A percentile compares a stretch with the other conserved stretches of the same genome.
phyloP scores from a whole-genome alignment of 1,140 invertebrate genomes.

The Sitobion miscanthi region DNA sequence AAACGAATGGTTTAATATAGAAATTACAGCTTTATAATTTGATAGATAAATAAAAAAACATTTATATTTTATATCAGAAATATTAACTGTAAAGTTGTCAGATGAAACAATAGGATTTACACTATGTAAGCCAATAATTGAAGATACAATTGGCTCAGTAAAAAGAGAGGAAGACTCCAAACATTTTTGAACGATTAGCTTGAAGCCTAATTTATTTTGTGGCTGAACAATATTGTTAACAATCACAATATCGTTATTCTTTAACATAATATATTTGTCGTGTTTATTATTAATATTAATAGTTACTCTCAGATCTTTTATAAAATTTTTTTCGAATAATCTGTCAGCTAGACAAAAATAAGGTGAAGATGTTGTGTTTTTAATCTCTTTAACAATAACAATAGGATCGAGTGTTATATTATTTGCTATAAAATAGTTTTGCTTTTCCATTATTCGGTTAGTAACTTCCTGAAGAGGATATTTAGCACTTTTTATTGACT shows the following conservation, averaged over 20 bases:
- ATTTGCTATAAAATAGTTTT: background rate
- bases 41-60: background rate
- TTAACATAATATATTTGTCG: conserved; percentile 6
- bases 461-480: conserved; percentile 5
- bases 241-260: background rate
- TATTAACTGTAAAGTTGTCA: background rate
- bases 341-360: background rate
- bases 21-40: background rate
- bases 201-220: background rate
- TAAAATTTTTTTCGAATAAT: background rate
- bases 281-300: background rate
- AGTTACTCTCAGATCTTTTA: background rate
- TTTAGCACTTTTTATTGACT: background rate
- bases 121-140: background rate
- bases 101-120: background rate
- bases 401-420: background rate
- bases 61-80: background rate
- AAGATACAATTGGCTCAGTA: background rate
- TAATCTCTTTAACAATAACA: background rate
- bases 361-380: background rate
- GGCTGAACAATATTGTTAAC: background rate
- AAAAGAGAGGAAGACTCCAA: background rate
- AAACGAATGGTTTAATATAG: background rate
- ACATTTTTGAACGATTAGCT: background rate
- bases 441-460: background rate